Conservation (phyloP, 2,797 vertebrate genomes). For the Odontamblyopus rebecca region DNA sequence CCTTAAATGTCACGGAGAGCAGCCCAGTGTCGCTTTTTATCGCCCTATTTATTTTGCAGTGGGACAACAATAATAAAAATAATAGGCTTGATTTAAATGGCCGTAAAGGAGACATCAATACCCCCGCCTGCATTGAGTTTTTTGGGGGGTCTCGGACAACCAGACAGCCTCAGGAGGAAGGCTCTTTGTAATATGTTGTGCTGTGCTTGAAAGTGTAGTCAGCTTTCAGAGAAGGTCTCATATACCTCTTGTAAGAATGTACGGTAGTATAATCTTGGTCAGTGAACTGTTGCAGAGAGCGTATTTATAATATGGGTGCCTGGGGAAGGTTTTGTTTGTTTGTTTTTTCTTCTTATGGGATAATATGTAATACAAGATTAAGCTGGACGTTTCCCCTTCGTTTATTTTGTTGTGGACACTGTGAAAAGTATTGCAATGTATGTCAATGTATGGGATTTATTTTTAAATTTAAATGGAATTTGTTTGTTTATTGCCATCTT, state of each 20-base stretch:
- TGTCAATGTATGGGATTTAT: too few species aligned
- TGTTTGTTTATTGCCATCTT: too few species aligned
- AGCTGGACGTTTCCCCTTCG: neutral
- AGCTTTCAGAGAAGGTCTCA: slow-evolving; percentile 37
- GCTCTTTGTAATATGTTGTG: slow-evolving; percentile 25
- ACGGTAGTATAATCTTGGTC: slow-evolving; percentile 31
- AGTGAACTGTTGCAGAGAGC: slow-evolving; percentile 38
- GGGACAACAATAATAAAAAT: slow-evolving; percentile 65
- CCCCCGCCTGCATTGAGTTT: slow-evolving; percentile 32
- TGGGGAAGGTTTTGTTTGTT: slow-evolving; percentile 12
- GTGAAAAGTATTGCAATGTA: slow-evolving; percentile 12
- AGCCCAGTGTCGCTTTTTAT: slow-evolving; percentile 57
- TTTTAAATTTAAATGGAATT: too few species aligned
- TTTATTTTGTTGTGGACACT: slow-evolving; percentile 10
- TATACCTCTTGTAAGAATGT: slow-evolving; percentile 20
- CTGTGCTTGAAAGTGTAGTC: slow-evolving; percentile 21
- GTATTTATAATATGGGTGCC: slow-evolving; percentile 21
- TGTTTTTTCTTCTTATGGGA: slow-evolving; percentile 8
- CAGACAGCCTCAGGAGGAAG: slow-evolving; percentile 2
- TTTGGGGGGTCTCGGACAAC: slow-evolving; percentile 32
- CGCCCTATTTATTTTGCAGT: slow-evolving; percentile 60
- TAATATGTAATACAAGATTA: slow-evolving; percentile 12
- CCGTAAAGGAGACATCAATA: slow-evolving; percentile 64
- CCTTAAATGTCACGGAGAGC: slow-evolving; percentile 71
- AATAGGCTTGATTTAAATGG: slow-evolving; percentile 68